phyloP scores from a whole-genome alignment of 2,113 vertebrate species.

The Holacanthus passer region DNA sequence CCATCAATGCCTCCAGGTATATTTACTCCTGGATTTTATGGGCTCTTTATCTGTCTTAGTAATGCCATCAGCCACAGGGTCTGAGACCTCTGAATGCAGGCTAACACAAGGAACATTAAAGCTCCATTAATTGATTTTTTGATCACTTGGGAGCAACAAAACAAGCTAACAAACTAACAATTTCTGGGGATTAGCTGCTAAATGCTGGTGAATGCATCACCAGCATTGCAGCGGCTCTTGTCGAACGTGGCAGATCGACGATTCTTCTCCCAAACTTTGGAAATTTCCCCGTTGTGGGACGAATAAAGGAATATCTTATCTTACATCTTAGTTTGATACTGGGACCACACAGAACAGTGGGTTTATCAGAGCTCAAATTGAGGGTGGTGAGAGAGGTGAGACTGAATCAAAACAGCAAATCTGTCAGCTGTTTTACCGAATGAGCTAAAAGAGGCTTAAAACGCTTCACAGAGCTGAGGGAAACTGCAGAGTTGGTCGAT shows the following conservation, averaged over 20 bases:
- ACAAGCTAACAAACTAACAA: background rate
- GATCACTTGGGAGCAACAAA: background rate
- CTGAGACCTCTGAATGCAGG: background rate
- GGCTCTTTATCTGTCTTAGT: background rate
- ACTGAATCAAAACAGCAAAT: background rate
- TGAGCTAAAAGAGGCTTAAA: background rate
- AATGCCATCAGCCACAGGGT: background rate
- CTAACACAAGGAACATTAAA: background rate
- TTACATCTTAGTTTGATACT: too few relatives aligned
- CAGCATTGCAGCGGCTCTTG: too few relatives aligned
- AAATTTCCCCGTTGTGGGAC: too few relatives aligned
- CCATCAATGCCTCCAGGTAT: too few relatives aligned
- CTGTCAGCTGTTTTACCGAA: too few relatives aligned
- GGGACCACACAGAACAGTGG: too few relatives aligned
- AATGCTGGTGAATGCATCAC: background rate
- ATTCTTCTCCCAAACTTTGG: too few relatives aligned
- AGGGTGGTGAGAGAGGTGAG: too few relatives aligned
- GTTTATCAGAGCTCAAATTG: too few relatives aligned
- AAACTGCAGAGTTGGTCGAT: background rate
- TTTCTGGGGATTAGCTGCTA: background rate
- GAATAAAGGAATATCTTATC: too few relatives aligned
- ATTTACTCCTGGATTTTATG: background rate
- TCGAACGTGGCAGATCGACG: too few relatives aligned
- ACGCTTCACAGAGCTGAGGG: background rate
- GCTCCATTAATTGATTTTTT: background rate